Evolutionary conservation across 2,888 invertebrate species (phyloP).

Genomic region (Tigriopus californicus): DNA sequence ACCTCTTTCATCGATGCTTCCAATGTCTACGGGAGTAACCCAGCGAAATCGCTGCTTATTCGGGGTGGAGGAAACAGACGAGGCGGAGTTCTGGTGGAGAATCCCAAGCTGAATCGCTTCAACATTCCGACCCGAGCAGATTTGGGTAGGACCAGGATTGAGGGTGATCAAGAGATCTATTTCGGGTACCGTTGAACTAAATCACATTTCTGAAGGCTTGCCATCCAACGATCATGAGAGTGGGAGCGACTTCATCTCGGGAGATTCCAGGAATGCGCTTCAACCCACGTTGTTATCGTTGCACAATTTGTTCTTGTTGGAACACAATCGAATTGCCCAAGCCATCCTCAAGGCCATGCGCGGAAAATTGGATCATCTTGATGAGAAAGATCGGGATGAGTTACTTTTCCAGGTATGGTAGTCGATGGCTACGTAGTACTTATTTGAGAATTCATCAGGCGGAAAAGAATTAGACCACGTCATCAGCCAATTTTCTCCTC

Average conservation of each 20-base stretch:
- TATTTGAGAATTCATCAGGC: no score
- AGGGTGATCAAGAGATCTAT: not conserved
- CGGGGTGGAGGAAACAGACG: not conserved
- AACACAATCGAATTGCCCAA: conserved; percentile 17
- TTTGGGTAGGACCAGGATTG: no score
- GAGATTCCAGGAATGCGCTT: conserved; percentile 14
- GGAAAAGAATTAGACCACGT: no score
- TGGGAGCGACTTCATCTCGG: conserved; percentile 7
- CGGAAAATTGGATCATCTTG: not conserved
- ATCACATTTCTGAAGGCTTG: not conserved
- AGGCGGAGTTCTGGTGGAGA: not conserved
- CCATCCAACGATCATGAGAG: not conserved
- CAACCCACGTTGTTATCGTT: conserved; percentile 16
- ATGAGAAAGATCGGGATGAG: conserved; percentile 13
- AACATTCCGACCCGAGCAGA: conserved; percentile 1
- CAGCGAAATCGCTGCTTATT: not conserved
- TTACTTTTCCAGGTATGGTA: conserved; percentile 11
- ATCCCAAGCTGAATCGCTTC: not conserved
- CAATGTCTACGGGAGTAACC: conserved; percentile 1
- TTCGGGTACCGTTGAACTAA: not conserved
- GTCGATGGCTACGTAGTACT: no score
- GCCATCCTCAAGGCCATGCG: not conserved
- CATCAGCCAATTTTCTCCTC: not conserved
- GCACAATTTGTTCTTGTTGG: conserved; percentile 15
- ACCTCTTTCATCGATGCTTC: conserved; percentile 9